phyloP scores from a whole-genome alignment of 2,113 vertebrate species.

The Condylura cristata region DNA sequence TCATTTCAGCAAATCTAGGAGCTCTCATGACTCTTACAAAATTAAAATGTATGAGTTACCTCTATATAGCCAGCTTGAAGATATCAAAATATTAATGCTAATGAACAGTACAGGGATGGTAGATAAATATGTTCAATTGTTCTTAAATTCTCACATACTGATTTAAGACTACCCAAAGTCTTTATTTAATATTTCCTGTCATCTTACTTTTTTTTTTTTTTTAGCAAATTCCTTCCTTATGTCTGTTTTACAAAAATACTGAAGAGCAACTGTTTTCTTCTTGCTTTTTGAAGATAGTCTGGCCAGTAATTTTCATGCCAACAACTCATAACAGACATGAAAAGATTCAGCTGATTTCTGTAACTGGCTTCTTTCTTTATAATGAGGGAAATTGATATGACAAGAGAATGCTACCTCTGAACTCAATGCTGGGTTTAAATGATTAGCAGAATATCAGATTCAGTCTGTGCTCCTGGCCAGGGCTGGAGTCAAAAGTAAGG shows the following conservation, averaged over 20 bases:
- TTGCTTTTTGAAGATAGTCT: background rate
- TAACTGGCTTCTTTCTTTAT: background rate
- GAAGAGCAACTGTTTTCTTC: background rate
- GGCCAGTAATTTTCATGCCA: background rate
- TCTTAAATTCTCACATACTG: background rate
- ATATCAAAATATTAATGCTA: conserved; percentile 1
- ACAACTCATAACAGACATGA: background rate
- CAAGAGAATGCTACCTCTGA: background rate
- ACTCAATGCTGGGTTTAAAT: background rate
- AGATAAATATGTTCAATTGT: background rate
- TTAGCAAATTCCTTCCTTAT: background rate
- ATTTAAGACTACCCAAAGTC: background rate
- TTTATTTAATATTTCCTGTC: background rate
- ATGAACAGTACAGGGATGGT: background rate
- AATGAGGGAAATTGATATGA: background rate
- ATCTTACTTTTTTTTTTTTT: background rate
- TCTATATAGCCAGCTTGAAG: background rate
- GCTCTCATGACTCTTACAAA: background rate
- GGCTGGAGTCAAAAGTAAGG: background rate
- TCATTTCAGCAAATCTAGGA: background rate
- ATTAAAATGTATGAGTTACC: background rate
- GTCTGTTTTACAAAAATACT: conserved; percentile 23
- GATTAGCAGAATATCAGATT: background rate
- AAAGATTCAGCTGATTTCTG: background rate
- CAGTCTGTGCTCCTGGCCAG: background rate